phyloP scores from a whole-genome alignment of 1,140 invertebrate genomes.

The Probaryconus sp. region DNA sequence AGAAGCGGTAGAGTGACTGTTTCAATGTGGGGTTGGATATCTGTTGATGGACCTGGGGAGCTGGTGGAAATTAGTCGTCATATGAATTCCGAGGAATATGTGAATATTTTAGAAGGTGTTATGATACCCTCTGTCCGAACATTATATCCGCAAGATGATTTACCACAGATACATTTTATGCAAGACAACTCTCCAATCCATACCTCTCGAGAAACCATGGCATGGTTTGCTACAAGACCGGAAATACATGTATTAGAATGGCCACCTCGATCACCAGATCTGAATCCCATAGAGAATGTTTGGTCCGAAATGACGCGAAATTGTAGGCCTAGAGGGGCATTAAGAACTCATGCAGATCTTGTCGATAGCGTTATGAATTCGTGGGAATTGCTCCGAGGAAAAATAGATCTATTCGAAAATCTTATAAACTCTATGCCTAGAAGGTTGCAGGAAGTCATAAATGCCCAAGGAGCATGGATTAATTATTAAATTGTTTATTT shows the following conservation, averaged over 20 bases:
- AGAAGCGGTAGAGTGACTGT: background rate
- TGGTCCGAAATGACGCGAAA: constrained; percentile 47
- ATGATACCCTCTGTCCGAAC: constrained; percentile 38
- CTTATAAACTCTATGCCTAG: too few species aligned
- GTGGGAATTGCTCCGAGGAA: too few species aligned
- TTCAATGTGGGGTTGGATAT: background rate
- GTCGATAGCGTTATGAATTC: background rate
- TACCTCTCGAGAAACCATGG: constrained; percentile 1
- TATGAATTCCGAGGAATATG: constrained; percentile 32
- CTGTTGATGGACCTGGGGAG: constrained; percentile 27
- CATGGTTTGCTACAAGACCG: constrained; percentile 17
- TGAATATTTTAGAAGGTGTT: constrained; percentile 11
- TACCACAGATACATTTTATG: constrained; percentile 3
- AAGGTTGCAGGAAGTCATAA: too few species aligned
- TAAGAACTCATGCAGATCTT: background rate
- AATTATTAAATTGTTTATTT: too few species aligned
- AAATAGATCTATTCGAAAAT: too few species aligned
- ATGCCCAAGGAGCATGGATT: too few species aligned
- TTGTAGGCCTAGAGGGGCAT: background rate
- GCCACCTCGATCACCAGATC: constrained; percentile 59
- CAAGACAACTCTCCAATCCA: constrained; percentile 37
- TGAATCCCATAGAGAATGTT: constrained; percentile 66
- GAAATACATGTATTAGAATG: constrained; percentile 36
- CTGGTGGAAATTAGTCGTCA: constrained; percentile 22
- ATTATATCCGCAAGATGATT: constrained; percentile 15